Base-by-base conservation (phyloP, 1,140 invertebrate genomes). In the Sycophaga agraensis region DNA sequence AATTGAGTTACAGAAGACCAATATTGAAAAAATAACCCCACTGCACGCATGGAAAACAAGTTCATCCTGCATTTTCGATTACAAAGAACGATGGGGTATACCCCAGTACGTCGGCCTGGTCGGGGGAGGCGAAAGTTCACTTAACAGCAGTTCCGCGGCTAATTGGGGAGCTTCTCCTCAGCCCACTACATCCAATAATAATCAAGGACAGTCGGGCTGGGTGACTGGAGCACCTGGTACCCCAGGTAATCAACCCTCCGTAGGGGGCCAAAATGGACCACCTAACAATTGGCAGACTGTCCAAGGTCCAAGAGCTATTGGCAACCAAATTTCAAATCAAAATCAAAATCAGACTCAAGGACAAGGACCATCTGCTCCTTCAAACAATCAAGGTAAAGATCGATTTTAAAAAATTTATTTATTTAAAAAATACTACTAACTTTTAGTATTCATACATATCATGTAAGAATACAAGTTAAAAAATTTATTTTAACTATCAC, bases 41-140 rank as follows among this genome's bases (percentile, higher is more conserved):
- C 4, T 31, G 28, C 5, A 31, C 28, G 28, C 28, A 31, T 4
- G 5, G 28, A 11, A 4, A 11, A 11, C 28, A 4, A 11, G 28
- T 11, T 21, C 24, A 26, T 4, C 57, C 37, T 12, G 22, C n/a
- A 49, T 63, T 12, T 46, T 50, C 19, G 48, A 65, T 21, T 81
- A 81, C 51, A 80, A 77, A 55, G 61, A 66, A 50, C 72, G 78
- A 40, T 89, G 85, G 87, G 86, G 85, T 35, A 84, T 87, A 17
- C 83, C 85, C 35, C 77, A 69, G 21, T 75, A 81, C 28, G 71
- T 89, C 61, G 83, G 88, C 54, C 80, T 92, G n/a, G 79, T 82
- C 42, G 90, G 90, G 43, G 90, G 90, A 22, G 90, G 90, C 35
- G 90, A 91, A 74, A 91, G 86, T 75, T 90, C 89, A 21, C 82